Conservation (phyloP, 2,797 vertebrate genomes). For the Rhinophrynus dorsalis region DNA sequence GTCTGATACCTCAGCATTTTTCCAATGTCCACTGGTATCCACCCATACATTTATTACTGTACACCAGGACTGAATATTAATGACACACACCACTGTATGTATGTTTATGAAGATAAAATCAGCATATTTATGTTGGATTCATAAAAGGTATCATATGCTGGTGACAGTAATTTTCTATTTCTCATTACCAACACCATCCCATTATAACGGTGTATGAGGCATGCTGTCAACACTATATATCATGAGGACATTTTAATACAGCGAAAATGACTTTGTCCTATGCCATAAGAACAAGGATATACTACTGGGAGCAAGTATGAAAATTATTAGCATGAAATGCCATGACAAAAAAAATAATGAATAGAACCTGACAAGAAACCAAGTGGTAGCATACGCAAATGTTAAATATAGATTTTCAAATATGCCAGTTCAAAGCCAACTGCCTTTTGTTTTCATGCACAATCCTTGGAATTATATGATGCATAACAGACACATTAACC, state of each 20-base stretch:
- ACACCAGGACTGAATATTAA: too few relatives aligned
- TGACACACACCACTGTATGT: too few relatives aligned
- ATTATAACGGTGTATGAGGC: slow-evolving; percentile 22
- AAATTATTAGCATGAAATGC: slow-evolving; percentile 11
- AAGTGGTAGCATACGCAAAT: background rate
- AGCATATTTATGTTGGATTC: background rate
- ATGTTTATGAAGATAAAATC: too few relatives aligned
- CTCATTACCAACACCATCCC: slow-evolving; percentile 1
- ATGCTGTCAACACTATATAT: slow-evolving; percentile 41
- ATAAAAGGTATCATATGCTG: background rate
- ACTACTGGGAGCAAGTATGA: slow-evolving; percentile 19
- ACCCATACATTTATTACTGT: too few relatives aligned
- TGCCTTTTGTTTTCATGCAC: background rate
- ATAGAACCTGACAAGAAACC: slow-evolving; percentile 12
- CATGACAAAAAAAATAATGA: slow-evolving; percentile 2
- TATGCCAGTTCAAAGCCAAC: background rate
- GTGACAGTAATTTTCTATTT: slow-evolving; percentile 34
- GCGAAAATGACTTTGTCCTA: slow-evolving; percentile 10
- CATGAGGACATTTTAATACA: slow-evolving; percentile 37
- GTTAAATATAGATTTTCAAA: background rate
- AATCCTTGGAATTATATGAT: background rate
- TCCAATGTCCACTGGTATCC: too few relatives aligned
- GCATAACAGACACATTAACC: background rate
- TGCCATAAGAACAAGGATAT: background rate
- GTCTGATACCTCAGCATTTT: too few relatives aligned